A percentile compares a stretch with the other conserved stretches of the same genome.
These are phyloP conservation scores for Edolisoma coerulescens DNA, from an alignment of 2,113 vertebrate species.

Conservation along the genomic window DNA sequence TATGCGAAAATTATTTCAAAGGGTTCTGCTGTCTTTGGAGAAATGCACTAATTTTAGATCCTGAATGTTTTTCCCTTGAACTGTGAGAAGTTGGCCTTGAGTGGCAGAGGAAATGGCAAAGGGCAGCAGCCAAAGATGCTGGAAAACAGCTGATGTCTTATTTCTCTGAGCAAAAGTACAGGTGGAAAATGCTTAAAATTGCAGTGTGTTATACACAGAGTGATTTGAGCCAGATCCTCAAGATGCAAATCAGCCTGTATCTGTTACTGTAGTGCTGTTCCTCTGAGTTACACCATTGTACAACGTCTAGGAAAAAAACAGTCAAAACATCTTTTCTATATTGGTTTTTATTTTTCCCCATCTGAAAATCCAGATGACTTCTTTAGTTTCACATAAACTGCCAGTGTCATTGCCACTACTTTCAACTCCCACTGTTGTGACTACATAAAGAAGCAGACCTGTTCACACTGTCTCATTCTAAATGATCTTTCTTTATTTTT, in stretches of 20 bases:
- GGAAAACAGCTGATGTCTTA: constrained; percentile 11
- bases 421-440: background rate
- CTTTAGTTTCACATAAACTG: background rate
- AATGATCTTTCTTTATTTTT: background rate
- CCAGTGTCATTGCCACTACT: background rate
- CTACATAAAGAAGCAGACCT: background rate
- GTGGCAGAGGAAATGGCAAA: constrained; percentile 24
- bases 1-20: constrained; percentile 9
- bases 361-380: background rate
- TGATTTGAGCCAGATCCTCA: background rate
- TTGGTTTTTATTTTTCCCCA: background rate
- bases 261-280: background rate
- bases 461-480: background rate
- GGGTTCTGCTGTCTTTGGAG: background rate
- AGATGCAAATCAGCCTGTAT: background rate
- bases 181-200: constrained; percentile 1
- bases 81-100: background rate
- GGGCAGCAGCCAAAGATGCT: background rate
- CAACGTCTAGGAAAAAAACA: background rate
- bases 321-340: background rate
- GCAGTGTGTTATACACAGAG: background rate
- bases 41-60: constrained; percentile 19
- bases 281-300: background rate
- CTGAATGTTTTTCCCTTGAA: background rate
- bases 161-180: constrained; percentile 2